A percentile compares a stretch with the other conserved stretches of the same genome.
These are phyloP conservation scores for Crematogaster levior DNA, from an alignment of 2,888 invertebrate genomes.

Conservation along the genomic window DNA sequence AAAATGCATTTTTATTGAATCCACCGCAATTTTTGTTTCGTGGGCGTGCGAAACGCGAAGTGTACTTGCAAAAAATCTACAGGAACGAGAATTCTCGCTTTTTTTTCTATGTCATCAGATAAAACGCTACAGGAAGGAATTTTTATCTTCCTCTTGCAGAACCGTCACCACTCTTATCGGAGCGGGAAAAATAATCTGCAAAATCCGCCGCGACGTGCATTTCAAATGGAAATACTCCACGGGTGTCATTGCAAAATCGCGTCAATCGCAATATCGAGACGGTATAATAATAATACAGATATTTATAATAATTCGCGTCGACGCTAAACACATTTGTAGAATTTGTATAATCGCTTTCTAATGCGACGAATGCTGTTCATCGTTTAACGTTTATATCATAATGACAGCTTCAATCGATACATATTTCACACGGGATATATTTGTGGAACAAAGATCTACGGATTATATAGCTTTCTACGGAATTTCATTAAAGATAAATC, in stretches of 20 bases:
- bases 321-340: background rate
- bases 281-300: background rate
- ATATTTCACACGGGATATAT: background rate
- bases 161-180: background rate
- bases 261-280: slow-evolving; percentile 12
- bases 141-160: slow-evolving; percentile 17
- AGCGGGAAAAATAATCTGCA: slow-evolving; percentile 6
- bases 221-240: background rate
- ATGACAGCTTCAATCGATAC: slow-evolving; percentile 22
- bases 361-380: slow-evolving; percentile 6
- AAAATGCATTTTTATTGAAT: slow-evolving; percentile 8
- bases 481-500: background rate
- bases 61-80: background rate
- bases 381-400: background rate
- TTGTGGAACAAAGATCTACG: background rate
- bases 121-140: slow-evolving; percentile 1
- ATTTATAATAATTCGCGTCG: slow-evolving; percentile 23
- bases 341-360: slow-evolving; percentile 32
- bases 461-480: background rate
- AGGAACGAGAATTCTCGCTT: background rate
- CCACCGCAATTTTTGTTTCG: background rate
- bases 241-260: background rate
- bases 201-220: slow-evolving; percentile 17
- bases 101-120: slow-evolving; percentile 8
- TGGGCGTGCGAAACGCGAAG: background rate